Percentiles rank a stretch among this genome's conserved stretches.
Evolutionary conservation across 1,140 invertebrate genomes (phyloP).

Genomic region (Panagrolaimus sp.): DNA sequence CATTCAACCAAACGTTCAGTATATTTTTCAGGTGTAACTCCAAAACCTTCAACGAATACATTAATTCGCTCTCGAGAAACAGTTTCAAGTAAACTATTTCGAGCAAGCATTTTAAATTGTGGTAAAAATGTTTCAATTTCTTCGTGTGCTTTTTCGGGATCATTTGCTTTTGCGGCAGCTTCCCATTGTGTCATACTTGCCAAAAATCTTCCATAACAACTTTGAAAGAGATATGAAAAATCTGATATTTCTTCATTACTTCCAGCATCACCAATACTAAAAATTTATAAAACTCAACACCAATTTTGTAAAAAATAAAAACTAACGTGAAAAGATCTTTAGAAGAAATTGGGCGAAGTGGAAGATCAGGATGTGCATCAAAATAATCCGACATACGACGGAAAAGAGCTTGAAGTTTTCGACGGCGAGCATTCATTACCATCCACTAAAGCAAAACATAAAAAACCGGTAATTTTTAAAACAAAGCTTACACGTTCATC

Average conservation of each 20-base stretch:
- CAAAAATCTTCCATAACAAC: neutral
- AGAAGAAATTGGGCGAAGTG: slow-evolving; percentile 33
- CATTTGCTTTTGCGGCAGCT: neutral
- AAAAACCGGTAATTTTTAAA: no score
- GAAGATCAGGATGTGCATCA: neutral
- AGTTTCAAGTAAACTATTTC: neutral
- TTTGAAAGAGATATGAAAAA: slow-evolving; percentile 11
- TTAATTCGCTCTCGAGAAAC: neutral
- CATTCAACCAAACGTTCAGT: neutral
- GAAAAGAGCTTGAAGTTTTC: neutral
- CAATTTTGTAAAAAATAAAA: neutral
- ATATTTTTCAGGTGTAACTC: neutral
- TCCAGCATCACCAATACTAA: neutral
- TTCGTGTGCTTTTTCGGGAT: neutral
- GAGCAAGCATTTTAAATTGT: neutral
- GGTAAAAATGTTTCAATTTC: neutral
- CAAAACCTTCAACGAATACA: neutral
- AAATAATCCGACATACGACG: neutral
- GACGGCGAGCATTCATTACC: slow-evolving; percentile 26
- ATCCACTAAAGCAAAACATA: slow-evolving; percentile 39
- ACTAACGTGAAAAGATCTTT: slow-evolving; percentile 36
- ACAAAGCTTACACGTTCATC: slow-evolving; percentile 63
- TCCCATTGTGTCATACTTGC: neutral
- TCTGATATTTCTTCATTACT: slow-evolving; percentile 38
- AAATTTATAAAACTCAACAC: no score